phyloP scores from a whole-genome alignment of 2,888 invertebrate species.

The Ormyrus labotus region DNA sequence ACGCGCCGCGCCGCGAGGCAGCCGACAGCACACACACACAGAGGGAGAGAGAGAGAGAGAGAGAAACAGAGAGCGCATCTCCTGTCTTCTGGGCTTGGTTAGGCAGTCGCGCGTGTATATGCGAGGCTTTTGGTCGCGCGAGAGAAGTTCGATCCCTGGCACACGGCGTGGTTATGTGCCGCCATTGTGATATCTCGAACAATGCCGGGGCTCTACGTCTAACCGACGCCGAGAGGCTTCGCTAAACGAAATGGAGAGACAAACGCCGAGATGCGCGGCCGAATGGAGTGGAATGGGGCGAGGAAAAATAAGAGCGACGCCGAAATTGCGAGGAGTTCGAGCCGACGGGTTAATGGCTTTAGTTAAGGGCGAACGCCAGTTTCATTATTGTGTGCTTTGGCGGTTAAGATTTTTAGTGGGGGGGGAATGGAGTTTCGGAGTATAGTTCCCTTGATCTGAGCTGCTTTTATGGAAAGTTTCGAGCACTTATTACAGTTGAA shows the following conservation, averaged over 20 bases:
- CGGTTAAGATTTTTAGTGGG: no score
- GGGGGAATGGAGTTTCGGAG: no score
- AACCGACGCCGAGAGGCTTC: background rate
- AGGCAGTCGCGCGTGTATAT: background rate
- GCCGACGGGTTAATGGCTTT: background rate
- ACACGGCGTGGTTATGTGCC: slow-evolving; percentile 66
- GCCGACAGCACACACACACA: slow-evolving; percentile 18
- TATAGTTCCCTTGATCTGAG: no score
- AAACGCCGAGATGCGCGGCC: background rate
- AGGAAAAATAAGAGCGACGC: no score
- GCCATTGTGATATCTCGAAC: slow-evolving; percentile 72
- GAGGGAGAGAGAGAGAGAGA: slow-evolving; percentile 22
- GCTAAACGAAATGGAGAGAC: slow-evolving; percentile 24
- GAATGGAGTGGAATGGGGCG: slow-evolving; percentile 9
- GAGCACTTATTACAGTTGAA: no score
- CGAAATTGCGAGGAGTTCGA: no score
- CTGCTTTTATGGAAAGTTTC: no score
- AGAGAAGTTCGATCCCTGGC: slow-evolving; percentile 54
- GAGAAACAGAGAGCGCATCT: background rate
- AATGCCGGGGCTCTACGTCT: slow-evolving; percentile 60
- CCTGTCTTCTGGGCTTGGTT: background rate
- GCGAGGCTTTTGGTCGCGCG: background rate
- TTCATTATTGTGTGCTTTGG: no score
- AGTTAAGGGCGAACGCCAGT: no score
- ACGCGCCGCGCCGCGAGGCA: background rate